Evolutionary conservation across 2,113 vertebrate species (phyloP).

Genomic region (Brachyistius frenatus): DNA sequence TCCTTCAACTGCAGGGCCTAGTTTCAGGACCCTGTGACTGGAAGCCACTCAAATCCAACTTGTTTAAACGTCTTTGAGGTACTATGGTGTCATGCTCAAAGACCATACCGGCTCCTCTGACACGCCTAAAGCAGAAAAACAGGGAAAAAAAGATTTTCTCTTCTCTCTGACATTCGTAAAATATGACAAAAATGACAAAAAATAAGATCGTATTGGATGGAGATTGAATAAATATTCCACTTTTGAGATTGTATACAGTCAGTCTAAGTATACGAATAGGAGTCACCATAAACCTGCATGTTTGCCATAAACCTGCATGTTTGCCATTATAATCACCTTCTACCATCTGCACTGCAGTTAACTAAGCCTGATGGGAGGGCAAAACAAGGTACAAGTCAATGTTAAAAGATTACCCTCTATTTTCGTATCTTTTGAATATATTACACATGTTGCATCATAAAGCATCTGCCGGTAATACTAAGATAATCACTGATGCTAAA

Average conservation of each 20-base stretch:
- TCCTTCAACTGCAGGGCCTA: conserved; percentile 24
- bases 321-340: conserved; percentile 40
- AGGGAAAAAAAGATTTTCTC: background rate
- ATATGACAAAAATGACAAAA: background rate
- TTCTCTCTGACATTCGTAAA: background rate
- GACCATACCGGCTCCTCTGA: background rate
- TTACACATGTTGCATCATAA: conserved; percentile 58
- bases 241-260: conserved; percentile 6
- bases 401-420: conserved; percentile 42
- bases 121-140: background rate
- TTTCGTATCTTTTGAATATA: conserved; percentile 44
- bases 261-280: conserved; percentile 5
- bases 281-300: conserved; percentile 12
- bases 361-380: conserved; percentile 29
- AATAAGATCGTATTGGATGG: background rate
- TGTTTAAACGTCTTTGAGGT: conserved; percentile 14
- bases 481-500: conserved; percentile 63
- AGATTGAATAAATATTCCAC: conserved; percentile 7
- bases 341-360: conserved; percentile 35
- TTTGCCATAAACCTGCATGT: conserved; percentile 16
- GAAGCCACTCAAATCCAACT: conserved; percentile 13
- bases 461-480: conserved; percentile 51
- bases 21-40: conserved; percentile 29
- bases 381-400: conserved; percentile 39
- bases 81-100: background rate